Percentiles rank a stretch among this genome's conserved stretches.
Evolutionary conservation across 2,888 invertebrate species (phyloP).

Genomic region (Xanthia togata): DNA sequence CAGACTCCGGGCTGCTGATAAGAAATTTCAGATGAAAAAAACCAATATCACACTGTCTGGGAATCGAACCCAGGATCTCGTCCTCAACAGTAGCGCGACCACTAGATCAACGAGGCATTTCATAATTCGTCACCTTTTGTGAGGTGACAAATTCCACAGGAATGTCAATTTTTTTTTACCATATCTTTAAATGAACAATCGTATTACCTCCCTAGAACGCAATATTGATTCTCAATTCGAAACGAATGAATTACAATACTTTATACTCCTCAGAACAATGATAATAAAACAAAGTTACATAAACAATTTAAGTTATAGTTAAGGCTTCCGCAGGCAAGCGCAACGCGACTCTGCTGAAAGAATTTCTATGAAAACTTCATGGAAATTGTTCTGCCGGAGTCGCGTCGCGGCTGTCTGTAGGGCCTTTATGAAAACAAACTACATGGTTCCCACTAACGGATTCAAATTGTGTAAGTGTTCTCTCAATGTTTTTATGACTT

Average conservation of each 20-base stretch:
- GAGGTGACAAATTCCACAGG: no score
- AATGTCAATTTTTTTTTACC: no score
- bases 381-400: not conserved
- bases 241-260: not conserved
- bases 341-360: not conserved
- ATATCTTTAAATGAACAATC: not conserved
- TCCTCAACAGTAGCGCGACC: no score
- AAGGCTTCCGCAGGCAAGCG: not conserved
- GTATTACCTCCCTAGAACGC: not conserved
- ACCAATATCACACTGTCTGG: no score
- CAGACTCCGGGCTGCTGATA: no score
- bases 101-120: no score
- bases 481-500: constrained; percentile 33
- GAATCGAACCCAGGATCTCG: no score
- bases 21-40: no score
- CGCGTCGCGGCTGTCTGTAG: not conserved
- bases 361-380: not conserved
- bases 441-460: constrained; percentile 24
- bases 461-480: constrained; percentile 38
- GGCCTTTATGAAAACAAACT: constrained; percentile 10
- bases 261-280: constrained; percentile 14
- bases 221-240: not conserved
- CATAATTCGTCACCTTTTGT: no score
- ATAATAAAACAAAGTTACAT: constrained; percentile 30
- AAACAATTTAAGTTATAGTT: constrained; percentile 46